These are phyloP conservation scores for Orthosia gothica DNA, from an alignment of 2,888 invertebrate genomes.

Conservation along the genomic window DNA sequence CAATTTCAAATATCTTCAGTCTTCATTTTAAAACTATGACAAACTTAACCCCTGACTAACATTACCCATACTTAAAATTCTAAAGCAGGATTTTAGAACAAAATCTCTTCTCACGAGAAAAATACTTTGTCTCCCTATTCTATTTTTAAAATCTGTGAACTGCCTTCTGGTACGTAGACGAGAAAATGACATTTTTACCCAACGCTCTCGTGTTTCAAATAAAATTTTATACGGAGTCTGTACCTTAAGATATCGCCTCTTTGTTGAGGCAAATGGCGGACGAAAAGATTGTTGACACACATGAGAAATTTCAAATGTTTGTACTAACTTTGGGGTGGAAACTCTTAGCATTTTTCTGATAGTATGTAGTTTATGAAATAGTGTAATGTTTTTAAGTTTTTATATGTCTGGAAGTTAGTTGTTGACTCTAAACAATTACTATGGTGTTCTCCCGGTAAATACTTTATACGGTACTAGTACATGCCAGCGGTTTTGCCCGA, in stretches of 20 bases:
- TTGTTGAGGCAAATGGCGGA: conserved; percentile 38
- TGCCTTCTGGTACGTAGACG: conserved; percentile 8
- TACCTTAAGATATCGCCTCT: conserved; percentile 46
- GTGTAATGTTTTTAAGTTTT: not conserved
- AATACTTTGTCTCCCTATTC: conserved; percentile 11
- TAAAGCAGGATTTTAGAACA: no score
- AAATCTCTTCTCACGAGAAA: no score
- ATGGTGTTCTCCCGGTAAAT: no score
- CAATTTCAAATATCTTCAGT: no score
- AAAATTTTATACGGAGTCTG: conserved; percentile 55
- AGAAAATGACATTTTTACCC: conserved; percentile 30
- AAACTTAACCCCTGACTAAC: no score
- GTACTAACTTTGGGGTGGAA: conserved; percentile 9
- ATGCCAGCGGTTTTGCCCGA: no score
- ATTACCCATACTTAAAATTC: no score
- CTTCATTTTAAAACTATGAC: no score
- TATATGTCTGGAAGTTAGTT: no score
- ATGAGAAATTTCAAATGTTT: conserved; percentile 29
- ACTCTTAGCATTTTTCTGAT: not conserved
- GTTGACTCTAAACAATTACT: no score
- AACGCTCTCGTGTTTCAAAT: conserved; percentile 48
- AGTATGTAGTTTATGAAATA: not conserved
- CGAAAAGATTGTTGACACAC: conserved; percentile 55
- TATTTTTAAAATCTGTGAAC: conserved; percentile 47
- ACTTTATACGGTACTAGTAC: no score